phyloP scores from a whole-genome alignment of 2,113 vertebrate species.

The Onychostoma macrolepis region DNA sequence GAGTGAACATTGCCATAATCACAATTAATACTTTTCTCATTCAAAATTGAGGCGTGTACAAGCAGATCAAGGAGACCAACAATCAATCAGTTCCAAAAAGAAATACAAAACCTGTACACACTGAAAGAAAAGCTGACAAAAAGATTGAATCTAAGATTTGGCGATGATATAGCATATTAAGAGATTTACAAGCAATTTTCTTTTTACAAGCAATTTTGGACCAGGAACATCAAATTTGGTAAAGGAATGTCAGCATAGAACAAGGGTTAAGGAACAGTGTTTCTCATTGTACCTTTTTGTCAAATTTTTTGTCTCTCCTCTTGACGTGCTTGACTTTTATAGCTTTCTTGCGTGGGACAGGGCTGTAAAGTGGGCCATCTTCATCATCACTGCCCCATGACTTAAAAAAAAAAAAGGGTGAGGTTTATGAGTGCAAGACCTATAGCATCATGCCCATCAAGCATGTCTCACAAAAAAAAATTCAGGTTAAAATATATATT shows the following conservation, averaged over 20 bases:
- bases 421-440: not conserved
- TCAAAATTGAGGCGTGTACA: too few species aligned
- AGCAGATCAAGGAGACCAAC: too few species aligned
- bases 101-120: too few species aligned
- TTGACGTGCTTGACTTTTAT: slow-evolving; percentile 95
- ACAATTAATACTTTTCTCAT: too few species aligned
- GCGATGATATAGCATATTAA: too few species aligned
- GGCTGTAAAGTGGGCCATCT: slow-evolving; percentile 82
- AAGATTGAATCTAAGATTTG: too few species aligned
- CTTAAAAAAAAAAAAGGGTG: slow-evolving; percentile 64
- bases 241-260: not conserved
- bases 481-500: not conserved
- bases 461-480: not conserved
- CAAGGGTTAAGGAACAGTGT: not conserved
- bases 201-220: too few species aligned
- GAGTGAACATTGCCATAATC: too few species aligned
- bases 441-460: not conserved
- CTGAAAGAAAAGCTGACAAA: too few species aligned
- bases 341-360: slow-evolving; percentile 86
- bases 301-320: slow-evolving; percentile 90
- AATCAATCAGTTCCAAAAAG: too few species aligned
- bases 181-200: too few species aligned
- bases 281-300: slow-evolving; percentile 82
- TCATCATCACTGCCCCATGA: slow-evolving; percentile 86
- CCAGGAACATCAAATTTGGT: too few species aligned